These are phyloP conservation scores for Xenopus petersii DNA, from an alignment of 2,797 vertebrate genomes.

Conservation along the genomic window DNA sequence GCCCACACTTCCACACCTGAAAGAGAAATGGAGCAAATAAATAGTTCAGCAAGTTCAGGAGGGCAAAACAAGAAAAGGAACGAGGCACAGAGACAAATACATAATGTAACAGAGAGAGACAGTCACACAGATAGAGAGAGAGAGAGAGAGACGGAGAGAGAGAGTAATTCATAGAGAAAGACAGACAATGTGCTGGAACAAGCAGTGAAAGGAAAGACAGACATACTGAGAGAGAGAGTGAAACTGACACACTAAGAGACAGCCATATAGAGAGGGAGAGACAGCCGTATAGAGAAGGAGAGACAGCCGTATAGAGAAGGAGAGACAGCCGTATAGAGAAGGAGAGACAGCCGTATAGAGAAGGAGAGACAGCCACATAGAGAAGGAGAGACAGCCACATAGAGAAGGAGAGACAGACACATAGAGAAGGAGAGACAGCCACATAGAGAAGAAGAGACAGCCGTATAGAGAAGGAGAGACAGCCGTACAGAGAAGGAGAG, in stretches of 20 bases:
- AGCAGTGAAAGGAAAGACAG: background rate
- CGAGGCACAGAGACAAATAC: background rate
- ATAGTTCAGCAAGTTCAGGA: no score
- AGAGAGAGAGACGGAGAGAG: background rate
- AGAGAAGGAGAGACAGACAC: background rate
- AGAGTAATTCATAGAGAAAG: background rate
- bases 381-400: slow-evolving; percentile 2
- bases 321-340: background rate
- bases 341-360: background rate
- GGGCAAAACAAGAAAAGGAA: background rate
- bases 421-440: background rate
- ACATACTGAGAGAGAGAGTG: slow-evolving; percentile 44
- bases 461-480: slow-evolving; percentile 1
- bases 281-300: slow-evolving; percentile 22
- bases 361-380: background rate
- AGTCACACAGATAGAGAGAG: no score
- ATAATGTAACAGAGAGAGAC: background rate
- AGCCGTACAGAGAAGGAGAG: background rate
- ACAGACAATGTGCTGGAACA: background rate
- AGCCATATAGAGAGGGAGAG: slow-evolving; percentile 41
- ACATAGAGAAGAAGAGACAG: background rate
- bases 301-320: background rate
- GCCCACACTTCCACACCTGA: background rate
- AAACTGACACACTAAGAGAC: slow-evolving; percentile 22
- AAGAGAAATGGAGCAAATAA: background rate